Conservation (phyloP, 2,113 vertebrate species). For the Clupea harengus region DNA sequence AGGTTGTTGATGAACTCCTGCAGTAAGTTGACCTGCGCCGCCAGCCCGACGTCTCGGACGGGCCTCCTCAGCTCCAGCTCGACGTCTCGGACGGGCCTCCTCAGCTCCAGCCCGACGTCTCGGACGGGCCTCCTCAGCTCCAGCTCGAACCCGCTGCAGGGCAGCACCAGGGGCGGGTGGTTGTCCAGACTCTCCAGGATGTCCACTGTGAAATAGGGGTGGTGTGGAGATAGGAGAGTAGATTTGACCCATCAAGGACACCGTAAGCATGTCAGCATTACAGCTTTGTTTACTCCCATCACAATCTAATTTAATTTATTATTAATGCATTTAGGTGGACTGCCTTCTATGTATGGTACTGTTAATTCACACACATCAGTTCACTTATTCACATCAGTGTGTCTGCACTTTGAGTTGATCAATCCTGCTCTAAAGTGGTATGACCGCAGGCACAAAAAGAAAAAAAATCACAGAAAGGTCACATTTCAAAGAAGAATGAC, state of each 20-base stretch:
- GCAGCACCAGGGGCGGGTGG: slow-evolving; percentile 73
- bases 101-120: slow-evolving; percentile 55
- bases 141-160: slow-evolving; percentile 62
- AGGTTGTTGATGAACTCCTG: slow-evolving; percentile 47
- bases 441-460: neutral
- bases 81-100: slow-evolving; percentile 51
- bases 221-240: neutral
- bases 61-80: too few relatives aligned
- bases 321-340: neutral
- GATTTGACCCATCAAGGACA: neutral
- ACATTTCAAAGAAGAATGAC: neutral
- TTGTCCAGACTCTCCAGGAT: slow-evolving; percentile 75
- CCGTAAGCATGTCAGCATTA: neutral
- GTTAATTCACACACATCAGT: neutral
- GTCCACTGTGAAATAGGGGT: slow-evolving; percentile 55
- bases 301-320: neutral
- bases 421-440: neutral
- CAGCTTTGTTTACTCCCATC: neutral
- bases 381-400: neutral
- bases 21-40: slow-evolving; percentile 56
- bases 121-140: slow-evolving; percentile 49
- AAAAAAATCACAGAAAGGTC: neutral
- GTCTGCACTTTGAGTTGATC: neutral
- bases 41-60: slow-evolving; percentile 53
- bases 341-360: neutral